A percentile compares a stretch with the other conserved stretches of the same genome.
Conservation (phyloP, 2,888 invertebrate species). For the Acleris literana region DNA sequence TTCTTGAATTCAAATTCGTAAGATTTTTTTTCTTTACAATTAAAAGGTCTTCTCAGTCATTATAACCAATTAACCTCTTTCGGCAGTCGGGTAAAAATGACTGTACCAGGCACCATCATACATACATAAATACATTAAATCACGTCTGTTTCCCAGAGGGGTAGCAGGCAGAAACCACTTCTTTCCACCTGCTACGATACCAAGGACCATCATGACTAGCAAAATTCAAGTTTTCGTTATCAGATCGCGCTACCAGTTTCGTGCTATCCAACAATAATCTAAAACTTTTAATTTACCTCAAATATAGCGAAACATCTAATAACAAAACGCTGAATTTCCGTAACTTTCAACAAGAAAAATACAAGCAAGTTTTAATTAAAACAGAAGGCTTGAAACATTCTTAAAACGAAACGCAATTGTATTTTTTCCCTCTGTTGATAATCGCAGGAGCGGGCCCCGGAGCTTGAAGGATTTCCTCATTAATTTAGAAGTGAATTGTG, state of each 20-base stretch:
- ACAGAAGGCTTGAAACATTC: constrained; percentile 58
- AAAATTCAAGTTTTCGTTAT: neutral
- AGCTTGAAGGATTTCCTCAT: constrained; percentile 58
- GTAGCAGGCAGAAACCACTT: too few relatives aligned
- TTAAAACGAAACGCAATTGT: constrained; percentile 54
- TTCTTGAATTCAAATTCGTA: too few relatives aligned
- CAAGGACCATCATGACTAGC: constrained; percentile 1
- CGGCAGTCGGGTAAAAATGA: too few relatives aligned
- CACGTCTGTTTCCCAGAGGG: too few relatives aligned
- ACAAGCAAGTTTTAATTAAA: constrained; percentile 61
- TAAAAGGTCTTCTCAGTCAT: too few relatives aligned
- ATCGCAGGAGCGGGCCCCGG: constrained; percentile 48
- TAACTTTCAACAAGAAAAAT: constrained; percentile 38
- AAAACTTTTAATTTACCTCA: constrained; percentile 25
- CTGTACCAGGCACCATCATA: neutral
- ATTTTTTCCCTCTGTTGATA: constrained; percentile 58
- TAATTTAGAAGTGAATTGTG: constrained; percentile 55
- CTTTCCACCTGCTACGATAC: too few relatives aligned
- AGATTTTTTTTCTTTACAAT: neutral
- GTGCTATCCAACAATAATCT: constrained; percentile 5
- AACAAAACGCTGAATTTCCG: constrained; percentile 39
- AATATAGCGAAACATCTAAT: constrained; percentile 35
- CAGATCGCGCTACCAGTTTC: neutral
- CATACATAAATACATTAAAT: too few relatives aligned
- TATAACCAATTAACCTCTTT: too few relatives aligned